Conservation (phyloP, 1,140 invertebrate species). For the Maconellicoccus hirsutus region DNA sequence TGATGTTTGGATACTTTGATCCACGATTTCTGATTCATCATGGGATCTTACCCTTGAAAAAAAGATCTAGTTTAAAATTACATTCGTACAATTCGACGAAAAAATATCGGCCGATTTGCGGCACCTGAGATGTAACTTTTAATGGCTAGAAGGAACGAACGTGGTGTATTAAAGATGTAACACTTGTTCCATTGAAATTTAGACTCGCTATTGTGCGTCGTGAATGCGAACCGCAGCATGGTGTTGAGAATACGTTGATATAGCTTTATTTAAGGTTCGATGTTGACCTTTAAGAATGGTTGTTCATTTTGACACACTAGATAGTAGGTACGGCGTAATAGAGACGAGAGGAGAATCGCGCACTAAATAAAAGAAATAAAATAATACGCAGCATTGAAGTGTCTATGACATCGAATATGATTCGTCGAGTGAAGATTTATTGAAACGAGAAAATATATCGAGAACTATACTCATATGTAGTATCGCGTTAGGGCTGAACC, state of each 20-base stretch:
- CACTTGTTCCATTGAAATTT: constrained; percentile 5
- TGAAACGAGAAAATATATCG: not conserved
- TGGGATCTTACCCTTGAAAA: too few species aligned
- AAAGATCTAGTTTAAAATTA: too few species aligned
- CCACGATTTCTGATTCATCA: too few species aligned
- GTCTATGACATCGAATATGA: not conserved
- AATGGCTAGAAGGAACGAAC: not conserved
- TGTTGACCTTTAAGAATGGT: constrained; percentile 7
- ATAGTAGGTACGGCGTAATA: not conserved
- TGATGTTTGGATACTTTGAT: too few species aligned
- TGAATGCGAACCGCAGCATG: constrained; percentile 2
- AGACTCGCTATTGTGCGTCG: not conserved
- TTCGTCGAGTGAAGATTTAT: not conserved
- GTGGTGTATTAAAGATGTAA: not conserved
- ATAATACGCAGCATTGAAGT: not conserved
- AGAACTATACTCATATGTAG: not conserved
- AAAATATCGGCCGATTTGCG: too few species aligned
- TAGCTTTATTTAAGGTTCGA: not conserved
- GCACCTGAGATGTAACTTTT: too few species aligned
- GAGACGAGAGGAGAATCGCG: not conserved
- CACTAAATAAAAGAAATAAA: not conserved
- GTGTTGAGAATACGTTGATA: not conserved
- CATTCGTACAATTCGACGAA: too few species aligned
- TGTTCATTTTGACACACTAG: not conserved
- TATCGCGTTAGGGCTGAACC: not conserved